Conservation (phyloP, 64 coral and sea anemone genomes). For the Exaiptasia diaphana region DNA sequence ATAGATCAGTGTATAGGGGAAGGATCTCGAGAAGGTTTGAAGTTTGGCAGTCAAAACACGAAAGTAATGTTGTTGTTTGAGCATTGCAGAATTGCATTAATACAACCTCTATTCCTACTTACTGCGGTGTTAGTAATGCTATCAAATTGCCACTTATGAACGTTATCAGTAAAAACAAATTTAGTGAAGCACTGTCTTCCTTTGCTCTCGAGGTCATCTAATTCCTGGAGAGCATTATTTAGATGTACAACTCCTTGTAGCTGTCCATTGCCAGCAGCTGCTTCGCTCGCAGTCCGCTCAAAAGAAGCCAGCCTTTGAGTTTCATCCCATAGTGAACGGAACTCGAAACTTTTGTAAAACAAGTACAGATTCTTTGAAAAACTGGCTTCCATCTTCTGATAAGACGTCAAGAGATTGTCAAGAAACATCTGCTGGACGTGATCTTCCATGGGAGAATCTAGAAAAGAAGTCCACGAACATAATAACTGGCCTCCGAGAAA, state of each 20-base stretch:
- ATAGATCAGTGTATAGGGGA: too few species aligned
- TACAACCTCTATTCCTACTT: too few species aligned
- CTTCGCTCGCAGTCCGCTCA: not conserved
- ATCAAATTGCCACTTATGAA: too few species aligned
- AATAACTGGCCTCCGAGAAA: too few species aligned
- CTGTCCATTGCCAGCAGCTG: not conserved
- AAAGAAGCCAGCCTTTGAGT: not conserved
- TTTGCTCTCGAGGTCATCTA: not conserved
- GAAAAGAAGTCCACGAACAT: not conserved
- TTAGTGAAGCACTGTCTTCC: not conserved
- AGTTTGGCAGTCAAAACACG: too few species aligned
- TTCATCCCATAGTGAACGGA: not conserved
- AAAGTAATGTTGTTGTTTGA: too few species aligned
- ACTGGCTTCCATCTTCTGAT: not conserved
- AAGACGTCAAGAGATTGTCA: not conserved
- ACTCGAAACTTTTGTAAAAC: constrained; percentile 5
- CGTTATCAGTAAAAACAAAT: not conserved
- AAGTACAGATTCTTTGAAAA: not conserved
- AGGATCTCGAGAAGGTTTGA: too few species aligned
- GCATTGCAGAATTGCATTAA: too few species aligned
- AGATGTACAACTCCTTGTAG: not conserved
- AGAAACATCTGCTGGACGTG: too few species aligned
- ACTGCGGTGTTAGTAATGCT: too few species aligned
- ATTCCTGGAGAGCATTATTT: not conserved
- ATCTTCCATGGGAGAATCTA: constrained; percentile 10